phyloP scores from a whole-genome alignment of 2,113 vertebrate species.

The Pterocles orientalis region DNA sequence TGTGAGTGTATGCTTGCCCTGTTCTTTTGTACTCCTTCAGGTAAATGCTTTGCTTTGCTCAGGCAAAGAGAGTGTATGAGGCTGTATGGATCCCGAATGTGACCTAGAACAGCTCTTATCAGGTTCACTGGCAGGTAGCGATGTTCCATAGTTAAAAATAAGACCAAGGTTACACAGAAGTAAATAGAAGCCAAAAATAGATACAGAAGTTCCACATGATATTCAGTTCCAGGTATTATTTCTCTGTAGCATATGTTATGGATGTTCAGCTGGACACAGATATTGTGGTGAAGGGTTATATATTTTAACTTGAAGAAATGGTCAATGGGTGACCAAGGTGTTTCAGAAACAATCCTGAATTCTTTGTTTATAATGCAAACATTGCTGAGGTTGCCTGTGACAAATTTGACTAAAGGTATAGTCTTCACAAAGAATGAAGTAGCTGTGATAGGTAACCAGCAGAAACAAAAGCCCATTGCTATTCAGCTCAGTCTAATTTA shows the following conservation, averaged over 20 bases:
- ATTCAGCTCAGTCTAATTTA: background rate
- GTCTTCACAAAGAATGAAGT: background rate
- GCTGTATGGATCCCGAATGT: background rate
- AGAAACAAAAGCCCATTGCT: background rate
- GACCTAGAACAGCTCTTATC: background rate
- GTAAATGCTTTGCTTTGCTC: background rate
- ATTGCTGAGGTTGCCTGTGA: background rate
- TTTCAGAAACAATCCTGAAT: background rate
- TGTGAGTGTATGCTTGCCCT: background rate
- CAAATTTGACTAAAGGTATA: background rate
- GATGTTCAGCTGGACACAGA: background rate
- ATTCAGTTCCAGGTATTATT: background rate
- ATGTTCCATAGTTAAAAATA: background rate
- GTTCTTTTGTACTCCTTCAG: background rate
- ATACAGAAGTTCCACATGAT: background rate
- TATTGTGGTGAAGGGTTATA: background rate
- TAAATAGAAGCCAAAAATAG: slow-evolving; percentile 11
- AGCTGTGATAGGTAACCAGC: background rate
- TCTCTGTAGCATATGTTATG: background rate
- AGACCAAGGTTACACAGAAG: background rate
- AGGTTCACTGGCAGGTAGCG: background rate
- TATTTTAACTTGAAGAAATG: background rate
- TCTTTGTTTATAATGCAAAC: background rate
- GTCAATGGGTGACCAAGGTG: background rate
- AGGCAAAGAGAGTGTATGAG: background rate